Evolutionary conservation across 2,113 vertebrate species (phyloP).

Genomic region (Brienomyrus longianalis): DNA sequence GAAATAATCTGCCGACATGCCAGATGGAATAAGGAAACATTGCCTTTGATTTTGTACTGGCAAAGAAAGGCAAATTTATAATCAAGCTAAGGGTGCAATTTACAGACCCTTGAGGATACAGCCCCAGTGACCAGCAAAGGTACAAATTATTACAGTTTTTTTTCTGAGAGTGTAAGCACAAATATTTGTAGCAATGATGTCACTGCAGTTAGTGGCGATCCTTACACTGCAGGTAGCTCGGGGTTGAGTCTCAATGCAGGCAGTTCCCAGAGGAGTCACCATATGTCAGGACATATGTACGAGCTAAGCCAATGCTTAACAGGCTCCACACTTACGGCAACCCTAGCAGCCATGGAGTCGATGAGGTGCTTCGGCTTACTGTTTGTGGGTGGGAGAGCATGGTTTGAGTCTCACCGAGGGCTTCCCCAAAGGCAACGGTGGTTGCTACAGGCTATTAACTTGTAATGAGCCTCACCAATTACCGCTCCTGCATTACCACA

Average conservation of each 20-base stretch:
- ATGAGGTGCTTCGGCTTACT: neutral
- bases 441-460: neutral
- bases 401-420: neutral
- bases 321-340: neutral
- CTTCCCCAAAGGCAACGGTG: neutral
- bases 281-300: neutral
- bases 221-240: neutral
- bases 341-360: neutral
- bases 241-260: neutral
- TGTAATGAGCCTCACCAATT: neutral
- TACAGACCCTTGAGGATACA: too few species aligned
- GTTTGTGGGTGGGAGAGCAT: neutral
- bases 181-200: neutral
- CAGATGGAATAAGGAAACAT: neutral
- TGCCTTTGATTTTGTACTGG: neutral
- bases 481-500: neutral
- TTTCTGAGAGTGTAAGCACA: neutral
- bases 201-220: neutral
- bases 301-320: neutral
- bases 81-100: neutral
- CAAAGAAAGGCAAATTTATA: neutral
- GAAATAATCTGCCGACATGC: conserved; percentile 24
- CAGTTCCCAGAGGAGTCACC: neutral
- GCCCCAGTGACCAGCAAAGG: too few species aligned
- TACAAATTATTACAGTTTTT: too few species aligned